These are phyloP conservation scores for Seriola rivoliana DNA, from an alignment of 2,113 vertebrate species.

Conservation along the genomic window DNA sequence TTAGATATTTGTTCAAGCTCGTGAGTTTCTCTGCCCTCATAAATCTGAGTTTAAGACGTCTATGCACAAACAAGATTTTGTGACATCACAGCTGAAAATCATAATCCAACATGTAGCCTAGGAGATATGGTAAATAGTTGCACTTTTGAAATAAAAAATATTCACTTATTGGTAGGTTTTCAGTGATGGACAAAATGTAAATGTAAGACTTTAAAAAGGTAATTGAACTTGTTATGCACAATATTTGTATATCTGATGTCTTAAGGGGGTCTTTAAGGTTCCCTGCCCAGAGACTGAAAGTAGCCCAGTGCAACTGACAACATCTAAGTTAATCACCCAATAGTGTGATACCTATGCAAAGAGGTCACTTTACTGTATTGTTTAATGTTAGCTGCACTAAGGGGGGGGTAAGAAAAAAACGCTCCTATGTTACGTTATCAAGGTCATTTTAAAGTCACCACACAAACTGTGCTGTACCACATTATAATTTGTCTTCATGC, in stretches of 20 bases:
- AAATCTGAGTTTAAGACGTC: not conserved
- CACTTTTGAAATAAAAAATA: too few relatives aligned
- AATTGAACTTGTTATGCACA: not conserved
- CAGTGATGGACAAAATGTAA: not conserved
- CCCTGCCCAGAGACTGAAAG: not conserved
- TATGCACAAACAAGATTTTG: not conserved
- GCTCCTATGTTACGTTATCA: not conserved
- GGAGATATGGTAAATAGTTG: not conserved
- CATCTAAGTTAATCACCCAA: not conserved
- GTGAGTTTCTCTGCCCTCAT: not conserved
- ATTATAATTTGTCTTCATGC: not conserved
- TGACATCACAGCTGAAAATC: not conserved
- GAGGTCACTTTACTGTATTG: not conserved
- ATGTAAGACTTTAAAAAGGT: not conserved
- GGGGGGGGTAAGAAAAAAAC: not conserved
- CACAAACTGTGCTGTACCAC: not conserved
- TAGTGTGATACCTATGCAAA: not conserved
- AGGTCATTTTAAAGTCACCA: not conserved
- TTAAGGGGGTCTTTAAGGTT: not conserved
- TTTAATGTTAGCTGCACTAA: not conserved
- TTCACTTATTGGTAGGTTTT: not conserved
- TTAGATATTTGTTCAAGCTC: not conserved
- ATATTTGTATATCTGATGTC: not conserved
- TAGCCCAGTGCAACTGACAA: not conserved
- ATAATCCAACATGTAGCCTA: not conserved